phyloP scores from a whole-genome alignment of 2,113 vertebrate genomes.

The Lucifuga dentata region DNA sequence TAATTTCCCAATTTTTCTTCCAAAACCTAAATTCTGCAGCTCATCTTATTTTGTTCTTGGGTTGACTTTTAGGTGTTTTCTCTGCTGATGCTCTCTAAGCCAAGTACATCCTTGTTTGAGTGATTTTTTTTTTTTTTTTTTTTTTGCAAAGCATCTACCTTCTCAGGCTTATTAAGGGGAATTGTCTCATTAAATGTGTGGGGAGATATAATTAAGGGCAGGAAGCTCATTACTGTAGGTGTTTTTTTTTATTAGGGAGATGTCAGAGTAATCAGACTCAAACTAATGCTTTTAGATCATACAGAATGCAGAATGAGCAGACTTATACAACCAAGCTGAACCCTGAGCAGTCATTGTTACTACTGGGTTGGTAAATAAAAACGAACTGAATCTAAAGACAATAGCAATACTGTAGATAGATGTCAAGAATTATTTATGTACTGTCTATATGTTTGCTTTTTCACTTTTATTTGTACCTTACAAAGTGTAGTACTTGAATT shows the following conservation, averaged over 20 bases:
- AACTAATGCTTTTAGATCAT: constrained; percentile 26
- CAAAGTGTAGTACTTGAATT: no score
- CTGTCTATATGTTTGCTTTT: no score
- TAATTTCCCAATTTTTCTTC: not conserved
- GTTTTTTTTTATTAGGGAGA: constrained; percentile 37
- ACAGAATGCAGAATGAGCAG: constrained; percentile 21
- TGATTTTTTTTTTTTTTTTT: no score
- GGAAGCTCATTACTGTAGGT: constrained; percentile 29
- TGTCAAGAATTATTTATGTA: no score
- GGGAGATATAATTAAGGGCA: constrained; percentile 30
- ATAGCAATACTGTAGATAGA: no score
- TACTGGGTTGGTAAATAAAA: not conserved
- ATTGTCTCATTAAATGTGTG: constrained; percentile 33
- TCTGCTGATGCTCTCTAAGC: constrained; percentile 2
- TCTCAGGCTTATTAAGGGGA: constrained; percentile 33
- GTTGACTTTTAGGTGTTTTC: not conserved
- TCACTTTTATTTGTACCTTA: no score
- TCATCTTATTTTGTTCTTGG: not conserved
- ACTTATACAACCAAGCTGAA: not conserved
- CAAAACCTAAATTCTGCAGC: not conserved
- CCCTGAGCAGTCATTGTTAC: constrained; percentile 3
- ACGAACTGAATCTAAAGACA: not conserved
- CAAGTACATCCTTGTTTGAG: constrained; percentile 1
- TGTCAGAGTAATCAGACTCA: constrained; percentile 33
- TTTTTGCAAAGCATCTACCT: constrained; percentile 7